Base-by-base conservation (phyloP, 1,140 invertebrate genomes). In the Ptiloglossa arizonensis region DNA sequence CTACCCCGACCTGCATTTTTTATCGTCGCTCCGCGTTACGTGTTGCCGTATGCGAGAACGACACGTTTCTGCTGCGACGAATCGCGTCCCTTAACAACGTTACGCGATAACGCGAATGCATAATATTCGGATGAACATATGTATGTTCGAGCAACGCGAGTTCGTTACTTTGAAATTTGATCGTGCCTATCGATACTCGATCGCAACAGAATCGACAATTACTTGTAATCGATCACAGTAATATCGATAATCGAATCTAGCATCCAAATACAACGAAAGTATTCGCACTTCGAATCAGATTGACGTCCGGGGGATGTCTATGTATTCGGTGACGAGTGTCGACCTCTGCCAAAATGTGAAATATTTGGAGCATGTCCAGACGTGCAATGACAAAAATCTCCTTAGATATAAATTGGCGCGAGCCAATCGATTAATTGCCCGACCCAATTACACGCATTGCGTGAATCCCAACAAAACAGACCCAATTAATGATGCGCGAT, bases 301-400 rank as follows among this genome's bases (percentile, higher is more conserved):
- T 6, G 11, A 38, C 9, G 22, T 27, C 15, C 15, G 24, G 22
- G 29, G 35, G 5, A 56, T 24, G 62, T 60, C 44, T 17, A 44
- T 32, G 24, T 79, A 1, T n/a, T n/a, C n/a, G n/a, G 6, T 32
- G 41, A 73, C 50, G 24, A 38, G 38, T 38, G 17, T 15, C 57
- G 8, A 64, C 2, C 9, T 67, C n/a, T 80, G 78, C 71, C 78
- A 80, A 50, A 75, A 80, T 27, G 2, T 54, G n/a, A 52, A 63
- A 62, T 50, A 62, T 54, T 80, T 80, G 78, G 63, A 68, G 13
- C 15, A 4, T 5, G n/a, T 59, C 78, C 78, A 80, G 46, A 9
- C 22, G 29, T 52, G 22, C n/a, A 41, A 69, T 35, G 24, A 22
- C 32, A 68, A 68, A 27, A 56, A 75, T 68, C 32, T 62, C 56